Percentiles rank a stretch among this genome's conserved stretches.
These are phyloP conservation scores for Trypoxylon attenuatum DNA, from an alignment of 2,888 invertebrate genomes.

Conservation along the genomic window DNA sequence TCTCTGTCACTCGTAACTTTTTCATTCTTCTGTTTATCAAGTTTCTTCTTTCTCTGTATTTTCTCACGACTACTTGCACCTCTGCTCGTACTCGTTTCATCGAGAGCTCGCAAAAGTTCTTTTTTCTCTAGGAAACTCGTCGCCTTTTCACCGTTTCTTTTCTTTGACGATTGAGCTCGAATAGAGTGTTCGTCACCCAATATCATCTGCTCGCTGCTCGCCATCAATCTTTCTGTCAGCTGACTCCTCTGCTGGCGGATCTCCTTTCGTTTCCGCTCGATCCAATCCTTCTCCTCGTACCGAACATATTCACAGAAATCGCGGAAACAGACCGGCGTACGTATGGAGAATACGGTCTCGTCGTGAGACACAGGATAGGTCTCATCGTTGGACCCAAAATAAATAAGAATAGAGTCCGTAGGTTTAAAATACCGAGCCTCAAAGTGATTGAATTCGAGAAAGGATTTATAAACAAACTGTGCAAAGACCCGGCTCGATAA, in stretches of 20 bases:
- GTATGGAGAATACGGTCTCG: slow-evolving; percentile 56
- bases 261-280: slow-evolving; percentile 61
- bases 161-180: slow-evolving; percentile 62
- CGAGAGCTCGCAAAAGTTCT: no score
- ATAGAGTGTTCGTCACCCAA: slow-evolving; percentile 59
- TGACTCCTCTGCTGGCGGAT: slow-evolving; percentile 35
- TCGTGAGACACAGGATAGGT: slow-evolving; percentile 21
- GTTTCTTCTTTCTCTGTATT: background rate
- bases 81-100: background rate
- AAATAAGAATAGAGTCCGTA: slow-evolving; percentile 62
- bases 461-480: slow-evolving; percentile 51
- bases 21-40: background rate
- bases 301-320: slow-evolving; percentile 77
- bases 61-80: background rate
- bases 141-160: no score
- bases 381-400: slow-evolving; percentile 47
- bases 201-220: slow-evolving; percentile 27
- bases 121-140: no score
- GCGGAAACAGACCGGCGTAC: slow-evolving; percentile 76
- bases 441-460: slow-evolving; percentile 48
- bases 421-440: slow-evolving; percentile 53
- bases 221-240: slow-evolving; percentile 42
- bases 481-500: slow-evolving; percentile 47
- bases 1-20: background rate
- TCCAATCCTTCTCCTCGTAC: slow-evolving; percentile 76